These are phyloP conservation scores for Melipona quadrifasciata DNA, from an alignment of 1,140 invertebrate genomes.

Conservation along the genomic window DNA sequence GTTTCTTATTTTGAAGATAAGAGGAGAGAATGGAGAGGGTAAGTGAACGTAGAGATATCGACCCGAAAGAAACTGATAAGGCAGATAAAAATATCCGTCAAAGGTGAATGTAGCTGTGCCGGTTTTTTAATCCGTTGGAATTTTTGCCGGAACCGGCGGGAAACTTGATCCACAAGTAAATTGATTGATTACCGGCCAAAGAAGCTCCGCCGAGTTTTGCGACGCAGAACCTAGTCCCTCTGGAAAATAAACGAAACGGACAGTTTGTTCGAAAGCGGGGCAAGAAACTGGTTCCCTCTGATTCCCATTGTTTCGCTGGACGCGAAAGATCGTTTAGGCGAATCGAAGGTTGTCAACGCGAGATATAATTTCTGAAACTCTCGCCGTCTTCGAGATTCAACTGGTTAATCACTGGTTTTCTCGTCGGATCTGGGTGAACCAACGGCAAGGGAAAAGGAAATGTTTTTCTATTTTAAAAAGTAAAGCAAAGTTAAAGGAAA, in stretches of 20 bases:
- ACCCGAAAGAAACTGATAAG: not conserved
- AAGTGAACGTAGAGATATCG: not conserved
- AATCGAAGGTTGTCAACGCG: not conserved
- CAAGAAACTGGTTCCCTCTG: not conserved
- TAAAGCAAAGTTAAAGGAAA: too few species aligned
- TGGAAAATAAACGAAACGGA: slow-evolving; percentile 8
- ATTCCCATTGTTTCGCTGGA: too few species aligned
- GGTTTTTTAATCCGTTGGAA: not conserved
- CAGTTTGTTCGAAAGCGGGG: not conserved
- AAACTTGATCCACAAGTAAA: slow-evolving; percentile 10
- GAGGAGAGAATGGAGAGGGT: too few species aligned
- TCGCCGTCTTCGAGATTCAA: not conserved
- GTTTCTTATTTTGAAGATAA: too few species aligned
- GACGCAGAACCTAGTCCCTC: not conserved
- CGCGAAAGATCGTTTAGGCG: not conserved
- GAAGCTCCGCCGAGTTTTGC: not conserved
- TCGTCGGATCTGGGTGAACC: too few species aligned
- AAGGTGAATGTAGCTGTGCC: not conserved
- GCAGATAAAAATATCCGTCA: not conserved
- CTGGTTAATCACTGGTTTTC: not conserved
- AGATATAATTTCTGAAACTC: not conserved
- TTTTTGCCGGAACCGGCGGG: not conserved
- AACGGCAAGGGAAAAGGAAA: too few species aligned
- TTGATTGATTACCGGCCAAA: slow-evolving; percentile 12
- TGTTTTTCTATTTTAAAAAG: too few species aligned